Evolutionary conservation across 2,113 vertebrate genomes (phyloP), one percentile per base, ranked within the genome.

Genomic region (Pithys albifrons): DNA sequence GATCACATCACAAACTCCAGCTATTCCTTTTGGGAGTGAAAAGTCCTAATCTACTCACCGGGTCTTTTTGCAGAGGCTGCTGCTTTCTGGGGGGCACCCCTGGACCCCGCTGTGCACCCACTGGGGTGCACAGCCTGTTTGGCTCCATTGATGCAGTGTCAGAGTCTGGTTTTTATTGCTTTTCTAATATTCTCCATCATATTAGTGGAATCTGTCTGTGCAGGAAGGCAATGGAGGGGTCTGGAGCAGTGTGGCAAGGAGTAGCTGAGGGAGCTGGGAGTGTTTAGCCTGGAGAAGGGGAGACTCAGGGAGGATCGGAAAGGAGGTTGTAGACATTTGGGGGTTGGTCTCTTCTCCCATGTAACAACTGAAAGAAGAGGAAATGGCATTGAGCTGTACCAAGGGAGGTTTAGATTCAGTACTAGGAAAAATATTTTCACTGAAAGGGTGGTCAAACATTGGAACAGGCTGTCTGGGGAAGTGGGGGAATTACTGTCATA

Each of bases 271-370:
- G 69, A 74, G 19, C 28, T 67, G 61, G 10, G 23, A 16, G 6
- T 25, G 29, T 61, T 69, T 18, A 48, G 52, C 3, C 39, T 25
- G 62, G 15, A 89, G 41, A 43, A 43, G 41, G 41, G 46, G 33
- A 67, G 52, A 3, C 14, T 51, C 33, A 5, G 2, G 52, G 10
- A 4, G 31, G 3, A 19, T 17, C 8, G 9, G 45, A 65, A 58
- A 58, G 43, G 25, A 81, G 22, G 15, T 5, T 9, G n/a, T 20
- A 46, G 46, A 17, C 39, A n/a, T n/a, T 11, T 11, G 15, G 8
- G 19, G 6, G 7, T 19, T 1, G 0, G 15, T 25, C 24, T 54
- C 28, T n/a, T 54, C 12, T 39, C 15, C 23, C 28, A 61, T 25
- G 7, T 16, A 13, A 14, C 28, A 69, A 31, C 7, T 14, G 20